Evolutionary conservation across 2,113 vertebrate species (phyloP), one percentile per base, ranked within the genome.

Genomic region (Apeltes quadracus): DNA sequence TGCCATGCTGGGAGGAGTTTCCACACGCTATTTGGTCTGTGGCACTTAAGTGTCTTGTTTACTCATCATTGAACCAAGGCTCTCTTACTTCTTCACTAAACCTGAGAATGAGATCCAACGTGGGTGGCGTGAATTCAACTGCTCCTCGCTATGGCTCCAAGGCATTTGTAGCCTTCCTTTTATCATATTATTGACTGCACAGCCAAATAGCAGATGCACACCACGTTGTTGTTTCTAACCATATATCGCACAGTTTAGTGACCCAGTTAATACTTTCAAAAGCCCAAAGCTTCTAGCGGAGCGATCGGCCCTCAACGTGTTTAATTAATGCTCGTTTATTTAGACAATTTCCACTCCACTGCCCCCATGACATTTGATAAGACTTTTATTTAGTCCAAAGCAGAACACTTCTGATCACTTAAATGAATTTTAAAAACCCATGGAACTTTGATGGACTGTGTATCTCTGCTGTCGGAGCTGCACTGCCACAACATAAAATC

Each of bases 11-110:
- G 7, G 50, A 64, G 61, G 50, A 48, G 50, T 10, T 25, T 22
- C 12, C 51, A 41, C 62, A 32, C 27, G 1, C 36, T 36, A 4
- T 59, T 61, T 66, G 55, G 70, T 74, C 75, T 68, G 75, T 64
- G 75, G 38, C 57, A 67, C 48, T 1, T 64, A 44, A 63, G 41
- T 36, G 36, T 59, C 44, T 54, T 20, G n/a, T 72, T 11, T 46
- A 36, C 32, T 51, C 4, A 41, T 12, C 46, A n/a, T 29, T 25
- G 62, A 53, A 65, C 44, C 7, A 71, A 74, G 53, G 53, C 71
- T 38, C 11, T 48, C 44, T 54, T 22, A 41, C 22, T 12, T 71
- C 56, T 38, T 29, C 13, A 15, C 53, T 48, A 13, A 34, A 41
- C n/a, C 61, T 70, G 18, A 56, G 61, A 50, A 22, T 41, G 25